Evolutionary conservation across 2,113 vertebrate genomes (phyloP).

Genomic region (Epinephelus lanceolatus): DNA sequence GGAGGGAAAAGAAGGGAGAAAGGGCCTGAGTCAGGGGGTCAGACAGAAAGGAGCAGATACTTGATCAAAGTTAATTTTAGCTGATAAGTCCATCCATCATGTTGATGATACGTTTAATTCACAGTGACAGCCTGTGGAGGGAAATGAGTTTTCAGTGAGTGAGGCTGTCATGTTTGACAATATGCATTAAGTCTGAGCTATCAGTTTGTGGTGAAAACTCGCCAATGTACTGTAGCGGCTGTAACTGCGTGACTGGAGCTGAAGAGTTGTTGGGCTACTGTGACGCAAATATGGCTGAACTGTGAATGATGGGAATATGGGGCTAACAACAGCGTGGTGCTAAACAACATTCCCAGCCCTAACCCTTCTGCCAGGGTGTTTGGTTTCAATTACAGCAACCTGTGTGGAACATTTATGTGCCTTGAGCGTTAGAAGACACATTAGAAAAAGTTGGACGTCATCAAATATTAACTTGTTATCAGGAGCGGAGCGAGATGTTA

Average conservation of each 20-base stretch:
- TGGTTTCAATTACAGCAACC: not conserved
- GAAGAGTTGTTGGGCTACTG: slow-evolving; percentile 19
- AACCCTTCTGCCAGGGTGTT: not conserved
- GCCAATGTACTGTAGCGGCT: slow-evolving; percentile 40
- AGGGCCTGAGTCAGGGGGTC: slow-evolving; percentile 77
- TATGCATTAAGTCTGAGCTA: slow-evolving; percentile 76
- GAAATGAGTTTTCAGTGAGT: slow-evolving; percentile 79
- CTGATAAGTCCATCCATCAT: slow-evolving; percentile 84
- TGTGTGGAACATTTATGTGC: not conserved
- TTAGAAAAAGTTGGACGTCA: too few species aligned
- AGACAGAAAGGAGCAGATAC: slow-evolving; percentile 71
- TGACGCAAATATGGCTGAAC: slow-evolving; percentile 24
- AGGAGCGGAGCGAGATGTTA: too few species aligned
- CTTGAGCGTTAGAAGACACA: too few species aligned
- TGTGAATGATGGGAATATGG: not conserved
- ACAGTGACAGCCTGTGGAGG: slow-evolving; percentile 71
- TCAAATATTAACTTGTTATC: too few species aligned
- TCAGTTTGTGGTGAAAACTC: slow-evolving; percentile 69
- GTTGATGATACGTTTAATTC: slow-evolving; percentile 84
- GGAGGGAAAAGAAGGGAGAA: slow-evolving; percentile 35
- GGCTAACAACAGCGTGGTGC: not conserved
- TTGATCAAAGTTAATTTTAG: slow-evolving; percentile 82
- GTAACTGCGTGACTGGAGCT: slow-evolving; percentile 48
- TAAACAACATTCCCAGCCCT: not conserved
- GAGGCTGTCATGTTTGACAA: slow-evolving; percentile 81